These are phyloP conservation scores for Drosophila neoperkinsi DNA, from an alignment of 2,888 invertebrate genomes.

Conservation along the genomic window DNA sequence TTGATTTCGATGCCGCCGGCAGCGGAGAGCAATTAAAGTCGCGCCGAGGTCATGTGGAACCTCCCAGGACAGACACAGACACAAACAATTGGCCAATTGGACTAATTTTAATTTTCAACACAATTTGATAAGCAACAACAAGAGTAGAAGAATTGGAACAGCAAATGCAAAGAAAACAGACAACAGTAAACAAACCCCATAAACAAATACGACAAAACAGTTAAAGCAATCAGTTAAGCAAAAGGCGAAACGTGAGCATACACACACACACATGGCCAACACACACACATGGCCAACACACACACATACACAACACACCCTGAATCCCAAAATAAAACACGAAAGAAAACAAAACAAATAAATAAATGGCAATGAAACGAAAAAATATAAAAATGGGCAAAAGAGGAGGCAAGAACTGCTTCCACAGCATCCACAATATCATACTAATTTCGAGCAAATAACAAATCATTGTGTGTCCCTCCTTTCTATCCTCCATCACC, in stretches of 20 bases:
- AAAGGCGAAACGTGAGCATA: conserved; percentile 35
- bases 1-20: conserved; percentile 22
- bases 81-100: conserved; percentile 39
- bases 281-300: neutral
- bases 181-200: conserved; percentile 21
- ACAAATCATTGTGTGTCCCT: conserved; percentile 68
- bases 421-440: conserved; percentile 38
- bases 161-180: conserved; percentile 47
- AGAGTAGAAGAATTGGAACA: neutral
- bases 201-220: conserved; percentile 47
- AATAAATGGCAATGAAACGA: conserved; percentile 45
- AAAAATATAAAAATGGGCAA: conserved; percentile 13
- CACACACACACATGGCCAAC: neutral
- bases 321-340: conserved; percentile 18
- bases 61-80: neutral
- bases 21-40: conserved; percentile 39
- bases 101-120: conserved; percentile 78
- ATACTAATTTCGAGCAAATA: conserved; percentile 80
- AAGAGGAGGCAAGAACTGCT: conserved; percentile 11
- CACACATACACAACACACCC: neutral
- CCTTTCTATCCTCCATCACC: neutral
- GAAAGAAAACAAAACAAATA: conserved; percentile 38
- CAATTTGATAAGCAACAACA: conserved; percentile 41
- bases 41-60: conserved; percentile 6
- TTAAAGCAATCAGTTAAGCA: conserved; percentile 61